Evolutionary conservation across 2,113 vertebrate species (phyloP).

Genomic region (Scalopus aquaticus): DNA sequence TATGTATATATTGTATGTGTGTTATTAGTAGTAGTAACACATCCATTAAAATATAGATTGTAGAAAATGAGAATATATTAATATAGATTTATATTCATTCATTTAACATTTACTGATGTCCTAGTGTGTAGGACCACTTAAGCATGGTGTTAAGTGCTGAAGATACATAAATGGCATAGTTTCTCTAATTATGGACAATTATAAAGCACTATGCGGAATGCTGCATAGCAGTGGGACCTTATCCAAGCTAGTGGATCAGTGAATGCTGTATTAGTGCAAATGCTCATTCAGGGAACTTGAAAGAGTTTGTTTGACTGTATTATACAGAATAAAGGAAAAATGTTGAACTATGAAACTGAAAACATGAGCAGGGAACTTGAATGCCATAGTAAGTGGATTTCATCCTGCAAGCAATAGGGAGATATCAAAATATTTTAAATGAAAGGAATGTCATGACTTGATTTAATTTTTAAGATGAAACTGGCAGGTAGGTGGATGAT

Average conservation of each 20-base stretch:
- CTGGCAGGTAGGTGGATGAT: neutral
- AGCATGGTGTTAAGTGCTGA: neutral
- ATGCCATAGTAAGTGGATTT: neutral
- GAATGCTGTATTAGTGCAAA: neutral
- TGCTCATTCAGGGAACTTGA: neutral
- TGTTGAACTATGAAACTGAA: neutral
- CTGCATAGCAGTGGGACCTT: neutral
- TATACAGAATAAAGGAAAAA: neutral
- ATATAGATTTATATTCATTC: neutral
- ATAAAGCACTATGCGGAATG: neutral
- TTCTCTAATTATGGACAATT: neutral
- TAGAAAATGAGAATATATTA: neutral
- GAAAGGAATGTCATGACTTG: neutral
- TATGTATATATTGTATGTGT: neutral
- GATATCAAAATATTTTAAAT: neutral
- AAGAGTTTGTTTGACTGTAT: neutral
- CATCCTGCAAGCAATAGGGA: neutral
- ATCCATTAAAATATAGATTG: neutral
- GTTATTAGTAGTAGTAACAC: neutral
- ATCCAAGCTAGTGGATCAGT: neutral
- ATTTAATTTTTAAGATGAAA: constrained; percentile 32
- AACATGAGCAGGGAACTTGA: constrained; percentile 1
- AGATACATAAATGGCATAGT: neutral
- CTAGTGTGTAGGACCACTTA: neutral
- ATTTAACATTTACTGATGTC: neutral